Percentiles rank a stretch among this genome's conserved stretches.
Evolutionary conservation across 2,113 vertebrate genomes (phyloP).

Genomic region (Nycticryphes semicollaris): DNA sequence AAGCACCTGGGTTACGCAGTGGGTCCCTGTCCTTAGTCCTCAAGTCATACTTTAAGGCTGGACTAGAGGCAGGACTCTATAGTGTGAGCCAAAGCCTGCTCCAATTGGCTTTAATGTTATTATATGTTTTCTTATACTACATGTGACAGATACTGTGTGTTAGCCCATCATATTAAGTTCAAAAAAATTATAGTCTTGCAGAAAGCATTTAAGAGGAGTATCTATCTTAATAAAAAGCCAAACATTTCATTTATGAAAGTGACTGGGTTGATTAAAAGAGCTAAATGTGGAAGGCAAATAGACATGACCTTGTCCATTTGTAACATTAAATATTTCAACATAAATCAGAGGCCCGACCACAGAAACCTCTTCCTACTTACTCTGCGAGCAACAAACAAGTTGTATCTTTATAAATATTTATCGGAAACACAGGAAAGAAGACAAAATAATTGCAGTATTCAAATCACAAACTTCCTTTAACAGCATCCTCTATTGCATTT

Average conservation of each 20-base stretch:
- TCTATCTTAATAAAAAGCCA: neutral
- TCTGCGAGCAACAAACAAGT: neutral
- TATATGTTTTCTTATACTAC: neutral
- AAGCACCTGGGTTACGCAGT: neutral
- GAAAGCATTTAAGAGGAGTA: neutral
- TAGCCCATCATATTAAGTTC: neutral
- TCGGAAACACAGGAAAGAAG: neutral
- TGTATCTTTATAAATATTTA: slow-evolving; percentile 11
- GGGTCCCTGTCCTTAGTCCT: neutral
- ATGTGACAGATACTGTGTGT: neutral
- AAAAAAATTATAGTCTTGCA: neutral
- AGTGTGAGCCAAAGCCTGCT: neutral
- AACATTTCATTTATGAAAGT: neutral
- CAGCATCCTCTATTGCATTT: neutral
- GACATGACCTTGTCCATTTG: neutral
- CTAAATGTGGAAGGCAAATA: neutral
- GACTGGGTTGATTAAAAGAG: neutral
- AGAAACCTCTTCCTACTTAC: neutral
- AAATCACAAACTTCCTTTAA: neutral
- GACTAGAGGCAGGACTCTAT: neutral
- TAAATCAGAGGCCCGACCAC: neutral
- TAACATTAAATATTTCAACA: neutral
- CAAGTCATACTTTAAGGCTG: neutral
- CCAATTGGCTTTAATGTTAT: neutral
- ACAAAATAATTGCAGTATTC: slow-evolving; percentile 5